Evolutionary conservation across 2,888 invertebrate genomes (phyloP).

Genomic region (Heliconius ismenius): DNA sequence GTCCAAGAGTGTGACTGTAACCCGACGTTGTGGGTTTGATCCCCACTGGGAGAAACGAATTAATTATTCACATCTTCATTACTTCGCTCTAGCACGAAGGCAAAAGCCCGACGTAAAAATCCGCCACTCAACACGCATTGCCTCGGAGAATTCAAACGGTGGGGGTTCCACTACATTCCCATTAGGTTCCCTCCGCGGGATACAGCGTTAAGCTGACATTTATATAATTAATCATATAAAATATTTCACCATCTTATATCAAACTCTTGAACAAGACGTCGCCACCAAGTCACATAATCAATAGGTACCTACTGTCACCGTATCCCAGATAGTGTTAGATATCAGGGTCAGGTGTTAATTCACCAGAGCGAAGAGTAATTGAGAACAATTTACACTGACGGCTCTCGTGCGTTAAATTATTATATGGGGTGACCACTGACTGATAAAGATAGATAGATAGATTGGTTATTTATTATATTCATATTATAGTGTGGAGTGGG

Average conservation of each 20-base stretch:
- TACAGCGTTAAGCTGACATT: too few species aligned
- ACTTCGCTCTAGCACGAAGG: too few species aligned
- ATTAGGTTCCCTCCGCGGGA: too few species aligned
- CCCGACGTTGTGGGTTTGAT: too few species aligned
- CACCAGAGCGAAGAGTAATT: conserved; percentile 49
- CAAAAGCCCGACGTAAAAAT: too few species aligned
- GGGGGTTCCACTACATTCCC: too few species aligned
- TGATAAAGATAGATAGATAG: background rate
- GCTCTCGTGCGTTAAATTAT: conserved; percentile 19
- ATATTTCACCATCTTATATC: background rate
- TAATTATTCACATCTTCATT: too few species aligned
- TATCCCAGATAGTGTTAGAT: conserved; percentile 17
- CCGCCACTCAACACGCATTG: too few species aligned
- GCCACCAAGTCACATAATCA: background rate
- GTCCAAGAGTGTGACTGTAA: too few species aligned
- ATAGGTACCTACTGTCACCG: background rate
- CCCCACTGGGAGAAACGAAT: too few species aligned
- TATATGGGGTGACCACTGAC: background rate
- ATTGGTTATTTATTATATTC: background rate
- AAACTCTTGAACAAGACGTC: background rate
- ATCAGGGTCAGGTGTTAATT: conserved; percentile 52
- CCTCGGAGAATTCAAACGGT: too few species aligned
- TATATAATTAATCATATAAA: background rate
- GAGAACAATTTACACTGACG: conserved; percentile 50
- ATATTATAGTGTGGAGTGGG: background rate